Evolutionary conservation across 1,140 invertebrate genomes (phyloP), one percentile per base, ranked within the genome.

Genomic region (Pteromalus puparum): DNA sequence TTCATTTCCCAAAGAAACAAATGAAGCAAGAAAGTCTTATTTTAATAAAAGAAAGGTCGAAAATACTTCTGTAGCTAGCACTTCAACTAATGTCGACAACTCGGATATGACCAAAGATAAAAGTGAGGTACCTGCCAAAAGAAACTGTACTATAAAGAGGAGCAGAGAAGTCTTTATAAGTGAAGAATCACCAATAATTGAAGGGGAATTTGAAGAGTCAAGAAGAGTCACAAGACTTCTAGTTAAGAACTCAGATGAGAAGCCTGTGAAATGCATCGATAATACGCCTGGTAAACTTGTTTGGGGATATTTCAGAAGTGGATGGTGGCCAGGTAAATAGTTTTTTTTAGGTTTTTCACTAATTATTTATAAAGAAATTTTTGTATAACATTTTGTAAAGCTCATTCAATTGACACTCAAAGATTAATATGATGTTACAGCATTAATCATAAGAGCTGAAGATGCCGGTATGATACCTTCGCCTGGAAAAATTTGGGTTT

Each of bases 401-500:
- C 15, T 84, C 18, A 46, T 38, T 73, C 72, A 65, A 81, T 38
- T 80, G 6, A 34, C 6, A 34, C 30, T 34, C 30, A 34, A 67
- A n/a, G 7, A 30, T 80, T 28, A 28, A 34, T 67, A 61, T 74
- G 24, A 80, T 67, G 21, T 81, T 89, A 86, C 68, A 91, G 90
- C 89, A 76, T 75, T 91, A 30, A 88, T 91, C 28, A 80, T 91
- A 28, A 85, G 89, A 65, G 87, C 90, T n/a, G 87, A 89, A 34
- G 88, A 91, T 76, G 88, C 86, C 15, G 89, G 90, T 42, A 91
- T 91, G 90, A 77, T 87, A 46, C 15, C 70, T 13, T 81, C 84
- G 28, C 24, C 86, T 24, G 87, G 86, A 26, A 89, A 89, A 61
- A 80, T 89, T 9, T 92, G 90, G 89, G 89, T 92, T 26, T 88